Base-by-base conservation (phyloP, 2,888 invertebrate species). In the Eremobia ochroleuca region DNA sequence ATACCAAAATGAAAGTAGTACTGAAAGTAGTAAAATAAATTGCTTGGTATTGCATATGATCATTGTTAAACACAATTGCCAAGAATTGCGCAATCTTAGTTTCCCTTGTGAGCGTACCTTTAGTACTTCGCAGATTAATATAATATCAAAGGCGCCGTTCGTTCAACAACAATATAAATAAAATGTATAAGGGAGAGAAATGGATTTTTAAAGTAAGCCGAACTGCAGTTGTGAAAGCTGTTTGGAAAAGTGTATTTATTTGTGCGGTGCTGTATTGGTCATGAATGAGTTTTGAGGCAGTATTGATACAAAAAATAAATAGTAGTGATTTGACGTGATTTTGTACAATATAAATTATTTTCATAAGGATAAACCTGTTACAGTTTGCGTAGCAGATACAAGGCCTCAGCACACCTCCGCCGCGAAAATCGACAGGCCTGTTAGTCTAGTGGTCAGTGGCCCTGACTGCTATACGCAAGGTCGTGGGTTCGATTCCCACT, bases 81-180 rank as follows among this genome's bases (percentile, higher is more conserved):
- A 21, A 43, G 28, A 28, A 66, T 25, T 31, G 43, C 4, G 15
- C 15, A 46, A 46, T 15, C 8, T 46, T 37, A 59, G 13, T 25
- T 25, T 18, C 25, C 4, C 6, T 6, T 52, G 25, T 69, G 18
- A n/a, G 18, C 34, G 21, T 28, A 55, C 18, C 37, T 70, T 55
- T 43, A 61, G 46, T 58, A 68, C 55, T 78, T 28, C 2, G 11
- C 5, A 78, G 55, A 78, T 62, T 59, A 62, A 52, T 73, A 73
- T 64, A 49, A 73, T 68, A 68, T 79, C 78, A 58, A 68, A 58
- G n/a, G 34, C 40, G 5, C 4, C 28, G 28, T 59, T 59, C 61
- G 40, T 67, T 72, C 72, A 72, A 62, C 55, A 67, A 65, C 5
- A 28, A 49, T 77, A 61, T 31, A 31, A 18, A 62, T 55, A 76